Base-by-base conservation (phyloP, 2,113 vertebrate genomes). In the Channa maculata region DNA sequence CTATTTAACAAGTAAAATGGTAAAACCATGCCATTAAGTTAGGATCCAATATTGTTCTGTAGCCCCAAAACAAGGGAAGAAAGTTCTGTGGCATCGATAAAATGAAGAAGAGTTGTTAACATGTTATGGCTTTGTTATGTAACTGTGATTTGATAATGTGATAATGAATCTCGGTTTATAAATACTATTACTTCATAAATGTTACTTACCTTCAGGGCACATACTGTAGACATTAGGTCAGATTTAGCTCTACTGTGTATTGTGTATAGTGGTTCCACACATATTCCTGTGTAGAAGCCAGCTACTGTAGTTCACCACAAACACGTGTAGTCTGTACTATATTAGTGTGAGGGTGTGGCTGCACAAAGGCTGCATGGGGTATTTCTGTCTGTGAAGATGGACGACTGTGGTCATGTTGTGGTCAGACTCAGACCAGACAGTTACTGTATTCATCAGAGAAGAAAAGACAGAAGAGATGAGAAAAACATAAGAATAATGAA, bases 1-100 rank as follows among this genome's bases (percentile, higher is more conserved):
- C 64, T 73, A 63, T 86, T 90, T 90, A 85, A 91, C 82, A 87
- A 89, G 77, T 24, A 11, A 41, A 43, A 65, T 79, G 55, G 69
- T 87, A 86, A 89, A 41, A 88, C 77, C 36, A 44, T 72, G 65
- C 61, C 3, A 0, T 88, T 83, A 88, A 88, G 43, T 75, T 55
- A 53, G 79, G 37, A 66, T 52, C 41, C 13, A 44, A 65, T 38
- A 71, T 86, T 77, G 67, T 72, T 75, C 33, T 68, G 46, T 9
- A 63, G 10, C 62, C 71, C 57, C 8, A 59, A 36, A 65, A 74
- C 11, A 55, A 24, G 24, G 65, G 55, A 50, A 34, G 61, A 52
- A 51, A 45, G 67, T 5, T 53, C 77, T 85, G 65, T 46, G 70
- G 70, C 59, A 10, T 67, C 15, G 64, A 24, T 79, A 76, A 72